Base-by-base conservation (phyloP, 1,140 invertebrate genomes). In the Zaprionus lachaisei region DNA sequence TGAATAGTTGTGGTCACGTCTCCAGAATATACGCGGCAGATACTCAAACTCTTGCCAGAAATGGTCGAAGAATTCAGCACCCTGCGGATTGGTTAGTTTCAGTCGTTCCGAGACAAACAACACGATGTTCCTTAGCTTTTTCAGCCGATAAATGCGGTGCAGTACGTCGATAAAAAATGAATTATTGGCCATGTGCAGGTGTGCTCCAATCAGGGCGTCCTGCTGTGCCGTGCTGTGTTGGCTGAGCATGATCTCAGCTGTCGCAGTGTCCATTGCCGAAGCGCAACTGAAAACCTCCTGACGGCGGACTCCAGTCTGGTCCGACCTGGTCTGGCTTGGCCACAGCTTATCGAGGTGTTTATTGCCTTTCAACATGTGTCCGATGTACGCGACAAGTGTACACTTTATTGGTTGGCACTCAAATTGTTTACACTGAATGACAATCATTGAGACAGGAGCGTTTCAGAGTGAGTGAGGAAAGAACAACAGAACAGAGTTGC, bases 101-200 rank as follows among this genome's bases (percentile, higher is more conserved):
- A 92, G 41, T 11, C 62, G n/a, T 41, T 91, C 87, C 38, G 91
- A 86, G 44, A 92, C 77, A 24, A 79, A 92, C n/a, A 92, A 80
- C 1, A 92, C 73, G 11, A 91, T 81, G 57, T 92, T 92, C 37
- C 83, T 81, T 6, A 92, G 92, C 2, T 77, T 44, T 47, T 91
- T 81, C 4, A 77, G n/a, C 0, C 72, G 58, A 20, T 87, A 61
- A 28, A 92, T 68, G 5, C 60, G 57, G 1, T 24, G 22, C 4
- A 92, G 26, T 7, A 92, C 17, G 2, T 90, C 51, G 6, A 92
- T 41, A 0, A 91, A 56, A n/a, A 92, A 89, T 0, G 54, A 62
- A 15, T 65, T 86, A 47, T 80, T 81, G 4, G 89, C 34, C 34
- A 41, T 4, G 2, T 82, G 79, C 26, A 78, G n/a, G 9, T 20